Percentiles rank a stretch among this genome's conserved stretches.
Conservation (phyloP, 2,888 invertebrate species). For the Tineola bisselliella region DNA sequence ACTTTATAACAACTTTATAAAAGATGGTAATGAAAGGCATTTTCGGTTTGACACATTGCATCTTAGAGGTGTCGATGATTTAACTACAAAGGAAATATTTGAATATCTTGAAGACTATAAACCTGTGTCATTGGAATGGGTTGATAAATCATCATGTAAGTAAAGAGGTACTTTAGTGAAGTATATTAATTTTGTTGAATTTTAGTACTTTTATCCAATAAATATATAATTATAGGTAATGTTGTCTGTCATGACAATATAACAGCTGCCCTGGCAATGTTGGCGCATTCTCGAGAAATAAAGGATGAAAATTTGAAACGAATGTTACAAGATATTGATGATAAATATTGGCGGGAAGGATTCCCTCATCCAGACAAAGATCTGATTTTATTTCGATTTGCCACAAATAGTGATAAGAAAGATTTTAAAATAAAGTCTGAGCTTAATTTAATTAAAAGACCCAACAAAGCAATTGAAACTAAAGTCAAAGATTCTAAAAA, state of each 20-base stretch:
- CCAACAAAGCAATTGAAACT: constrained; percentile 17
- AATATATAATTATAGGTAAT: constrained; percentile 56
- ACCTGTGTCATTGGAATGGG: constrained; percentile 84
- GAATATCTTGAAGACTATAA: constrained; percentile 80
- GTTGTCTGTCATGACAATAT: constrained; percentile 71
- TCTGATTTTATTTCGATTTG: constrained; percentile 78
- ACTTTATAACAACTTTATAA: constrained; percentile 51
- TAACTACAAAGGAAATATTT: constrained; percentile 82
- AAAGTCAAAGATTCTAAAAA: constrained; percentile 61
- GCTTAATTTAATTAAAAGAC: constrained; percentile 31
- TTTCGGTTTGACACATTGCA: constrained; percentile 79
- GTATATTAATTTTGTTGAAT: too few relatives aligned
- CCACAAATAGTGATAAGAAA: constrained; percentile 78
- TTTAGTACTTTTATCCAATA: background rate
- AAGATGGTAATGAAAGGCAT: constrained; percentile 69
- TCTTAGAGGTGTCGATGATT: constrained; percentile 77
- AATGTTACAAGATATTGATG: constrained; percentile 60
- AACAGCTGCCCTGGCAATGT: constrained; percentile 68
- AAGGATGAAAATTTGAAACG: constrained; percentile 42
- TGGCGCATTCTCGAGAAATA: constrained; percentile 65
- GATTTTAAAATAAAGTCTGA: constrained; percentile 54
- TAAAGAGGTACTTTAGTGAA: too few relatives aligned
- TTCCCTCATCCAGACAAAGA: constrained; percentile 72
- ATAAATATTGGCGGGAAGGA: constrained; percentile 81
- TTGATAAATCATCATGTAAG: constrained; percentile 81